phyloP scores from a whole-genome alignment of 2,888 invertebrate genomes.

The Orgyia antiqua region DNA sequence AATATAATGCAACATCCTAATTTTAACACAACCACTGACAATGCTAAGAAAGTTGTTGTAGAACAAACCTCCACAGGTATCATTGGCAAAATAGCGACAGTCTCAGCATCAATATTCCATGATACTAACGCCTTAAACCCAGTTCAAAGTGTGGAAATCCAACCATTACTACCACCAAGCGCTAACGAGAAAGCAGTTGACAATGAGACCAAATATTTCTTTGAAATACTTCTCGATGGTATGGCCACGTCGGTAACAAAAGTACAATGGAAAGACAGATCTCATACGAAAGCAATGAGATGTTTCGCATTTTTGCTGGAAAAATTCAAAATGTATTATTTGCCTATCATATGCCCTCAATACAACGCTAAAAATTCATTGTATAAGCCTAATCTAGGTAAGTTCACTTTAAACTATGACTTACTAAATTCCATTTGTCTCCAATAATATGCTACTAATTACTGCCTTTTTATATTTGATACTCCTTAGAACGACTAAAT shows the following conservation, averaged over 20 bases:
- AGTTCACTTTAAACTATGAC: slow-evolving; percentile 29
- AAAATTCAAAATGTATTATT: slow-evolving; percentile 92
- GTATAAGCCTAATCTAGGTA: slow-evolving; percentile 89
- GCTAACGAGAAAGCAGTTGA: slow-evolving; percentile 91
- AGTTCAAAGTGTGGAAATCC: slow-evolving; percentile 87
- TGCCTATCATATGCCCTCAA: slow-evolving; percentile 93
- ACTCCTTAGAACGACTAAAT: no score
- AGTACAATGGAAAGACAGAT: slow-evolving; percentile 93
- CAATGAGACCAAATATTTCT: slow-evolving; percentile 89
- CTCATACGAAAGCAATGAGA: slow-evolving; percentile 86
- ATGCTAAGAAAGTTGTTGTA: slow-evolving; percentile 70
- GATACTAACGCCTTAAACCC: slow-evolving; percentile 85
- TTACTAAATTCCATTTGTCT: background rate
- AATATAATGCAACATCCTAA: slow-evolving; percentile 81
- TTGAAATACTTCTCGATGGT: slow-evolving; percentile 92
- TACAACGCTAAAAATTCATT: slow-evolving; percentile 88
- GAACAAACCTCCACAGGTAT: slow-evolving; percentile 71
- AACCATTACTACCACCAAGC: slow-evolving; percentile 88
- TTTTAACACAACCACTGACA: slow-evolving; percentile 56
- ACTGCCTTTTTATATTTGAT: background rate
- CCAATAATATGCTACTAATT: background rate
- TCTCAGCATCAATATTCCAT: slow-evolving; percentile 83
- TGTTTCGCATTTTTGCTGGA: slow-evolving; percentile 95
- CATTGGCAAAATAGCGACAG: slow-evolving; percentile 77
- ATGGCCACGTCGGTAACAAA: slow-evolving; percentile 95